Percentiles rank a stretch among this genome's conserved stretches.
These are phyloP conservation scores for Lasioglossum figueresi DNA, from an alignment of 2,888 invertebrate genomes.

Conservation along the genomic window DNA sequence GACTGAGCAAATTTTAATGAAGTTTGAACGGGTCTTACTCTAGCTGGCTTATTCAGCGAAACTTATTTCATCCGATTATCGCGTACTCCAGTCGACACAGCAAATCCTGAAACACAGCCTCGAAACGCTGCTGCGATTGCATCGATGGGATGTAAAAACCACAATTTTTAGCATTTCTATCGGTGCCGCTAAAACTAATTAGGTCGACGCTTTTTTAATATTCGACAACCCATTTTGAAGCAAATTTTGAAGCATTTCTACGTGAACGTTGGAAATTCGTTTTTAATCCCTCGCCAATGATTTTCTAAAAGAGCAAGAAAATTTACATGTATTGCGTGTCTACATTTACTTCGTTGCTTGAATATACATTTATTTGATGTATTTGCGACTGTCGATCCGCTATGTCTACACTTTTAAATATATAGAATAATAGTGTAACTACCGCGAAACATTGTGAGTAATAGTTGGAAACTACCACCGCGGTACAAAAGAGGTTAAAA, in stretches of 20 bases:
- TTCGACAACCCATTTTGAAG: not conserved
- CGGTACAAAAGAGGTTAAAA: not conserved
- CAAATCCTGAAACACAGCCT: constrained; percentile 5
- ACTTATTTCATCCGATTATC: constrained; percentile 10
- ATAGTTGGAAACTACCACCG: not conserved
- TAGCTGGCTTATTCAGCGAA: constrained; percentile 15
- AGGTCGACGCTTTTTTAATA: not conserved
- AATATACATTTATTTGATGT: not conserved
- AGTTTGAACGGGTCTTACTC: constrained; percentile 11
- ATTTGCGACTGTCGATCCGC: not conserved
- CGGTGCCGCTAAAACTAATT: not conserved
- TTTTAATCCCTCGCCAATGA: not conserved
- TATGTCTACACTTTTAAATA: not conserved
- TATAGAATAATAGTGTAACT: not conserved
- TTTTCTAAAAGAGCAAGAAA: not conserved
- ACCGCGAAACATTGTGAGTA: not conserved
- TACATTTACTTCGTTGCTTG: not conserved
- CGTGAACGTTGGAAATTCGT: not conserved
- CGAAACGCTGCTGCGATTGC: not conserved
- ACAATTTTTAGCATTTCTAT: not conserved
- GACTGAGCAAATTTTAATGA: constrained; percentile 13
- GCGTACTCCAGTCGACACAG: not conserved
- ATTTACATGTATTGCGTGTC: not conserved
- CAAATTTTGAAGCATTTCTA: not conserved
- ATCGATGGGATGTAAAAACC: not conserved